Base-by-base conservation (phyloP, 2,113 vertebrate species). In the Bothrops jararaca region DNA sequence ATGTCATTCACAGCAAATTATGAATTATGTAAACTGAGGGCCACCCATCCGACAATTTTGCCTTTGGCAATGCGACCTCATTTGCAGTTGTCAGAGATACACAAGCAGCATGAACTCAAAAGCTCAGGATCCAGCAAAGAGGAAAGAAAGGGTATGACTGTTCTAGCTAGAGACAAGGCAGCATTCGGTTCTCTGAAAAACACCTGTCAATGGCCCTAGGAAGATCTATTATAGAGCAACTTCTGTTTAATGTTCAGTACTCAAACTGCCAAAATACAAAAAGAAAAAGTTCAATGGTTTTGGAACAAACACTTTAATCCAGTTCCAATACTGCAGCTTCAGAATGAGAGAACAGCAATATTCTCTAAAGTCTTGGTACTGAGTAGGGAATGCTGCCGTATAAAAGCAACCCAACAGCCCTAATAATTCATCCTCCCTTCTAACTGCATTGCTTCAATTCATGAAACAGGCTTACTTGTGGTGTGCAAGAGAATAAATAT, bases 11-110 rank as follows among this genome's bases (percentile, higher is more conserved):
- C 11, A 45, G 0, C 94, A 91, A 89, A 91, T 13, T 42, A 56
- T 92, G 93, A 95, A 89, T 95, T 87, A 92, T 57, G 69, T 50
- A 88, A 93, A 26, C 29, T 45, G 60, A 24, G 93, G 95, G 93
- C 93, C 94, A 50, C 2, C 52, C 92, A 87, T 34, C 5, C 12
- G 22, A 3, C 92, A 52, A 20, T 1, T 53, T 94, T 89, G 95
- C 95, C 96, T 89, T 3, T 2, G 94, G 96, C 96, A 92, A 24
- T 1, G 1, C 69, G 89, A 91, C 93, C 94, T 92, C 74, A 1
- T 56, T 89, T 94, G 80, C 92, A 91, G 58, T 92, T 94, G 24
- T 29, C 85, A 95, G 94, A 53, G 23, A 57, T 0, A 60, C 85
- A 53, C 57, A 57, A 94, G 69, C 89, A 91, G 23, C 0, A 53